Evolutionary conservation across 2,113 vertebrate genomes (phyloP).

Genomic region (Sorex araneus): DNA sequence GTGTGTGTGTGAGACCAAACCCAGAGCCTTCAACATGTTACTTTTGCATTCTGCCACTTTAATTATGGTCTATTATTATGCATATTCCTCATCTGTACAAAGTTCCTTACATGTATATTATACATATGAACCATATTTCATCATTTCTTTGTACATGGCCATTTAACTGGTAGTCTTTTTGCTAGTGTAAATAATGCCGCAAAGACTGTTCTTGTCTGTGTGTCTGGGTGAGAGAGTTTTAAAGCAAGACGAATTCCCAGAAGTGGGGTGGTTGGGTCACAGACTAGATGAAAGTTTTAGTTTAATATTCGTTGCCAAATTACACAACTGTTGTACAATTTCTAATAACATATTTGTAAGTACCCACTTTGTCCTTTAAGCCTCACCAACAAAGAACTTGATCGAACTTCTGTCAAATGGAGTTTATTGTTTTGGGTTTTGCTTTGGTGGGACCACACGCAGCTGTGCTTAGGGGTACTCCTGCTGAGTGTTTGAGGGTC

Average conservation of each 20-base stretch:
- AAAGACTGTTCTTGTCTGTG: constrained; percentile 18
- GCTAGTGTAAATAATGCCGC: constrained; percentile 23
- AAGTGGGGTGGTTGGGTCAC: neutral
- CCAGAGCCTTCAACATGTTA: neutral
- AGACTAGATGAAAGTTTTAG: neutral
- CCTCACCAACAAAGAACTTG: neutral
- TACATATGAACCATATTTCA: constrained; percentile 55
- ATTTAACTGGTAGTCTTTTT: constrained; percentile 20
- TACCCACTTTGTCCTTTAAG: constrained; percentile 27
- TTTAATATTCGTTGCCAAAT: constrained; percentile 29
- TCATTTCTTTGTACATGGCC: neutral
- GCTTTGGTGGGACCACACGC: too few species aligned
- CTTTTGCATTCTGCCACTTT: neutral
- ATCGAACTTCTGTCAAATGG: constrained; percentile 33
- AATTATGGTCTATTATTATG: too few species aligned
- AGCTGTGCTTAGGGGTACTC: too few species aligned
- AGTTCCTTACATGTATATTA: constrained; percentile 12
- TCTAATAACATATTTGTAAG: neutral
- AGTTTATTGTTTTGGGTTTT: too few species aligned
- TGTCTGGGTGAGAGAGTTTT: neutral
- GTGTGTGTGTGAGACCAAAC: neutral
- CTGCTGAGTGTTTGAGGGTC: too few species aligned
- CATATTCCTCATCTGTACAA: constrained; percentile 22
- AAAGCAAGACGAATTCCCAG: constrained; percentile 22
- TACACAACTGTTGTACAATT: constrained; percentile 32